Base-by-base conservation (phyloP, 2,888 invertebrate species). In the Linnaemya tessellans region DNA sequence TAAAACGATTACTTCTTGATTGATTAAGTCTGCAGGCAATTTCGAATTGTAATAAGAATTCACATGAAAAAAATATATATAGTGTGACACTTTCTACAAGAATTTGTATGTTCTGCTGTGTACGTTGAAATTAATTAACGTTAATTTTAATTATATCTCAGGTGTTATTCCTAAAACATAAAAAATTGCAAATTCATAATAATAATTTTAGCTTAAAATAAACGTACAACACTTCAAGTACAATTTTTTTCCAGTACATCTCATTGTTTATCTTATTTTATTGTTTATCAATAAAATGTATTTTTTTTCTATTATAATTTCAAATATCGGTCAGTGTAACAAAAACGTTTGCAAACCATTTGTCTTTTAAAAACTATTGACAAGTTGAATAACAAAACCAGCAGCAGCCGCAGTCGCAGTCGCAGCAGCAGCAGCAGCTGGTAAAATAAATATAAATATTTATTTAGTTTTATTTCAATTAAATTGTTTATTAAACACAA, bases 291-390 rank as follows among this genome's bases (percentile, higher is more conserved):
- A 25, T 68, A 38, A 46, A 49, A 25, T 65, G 9, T 56, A 3
- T 46, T 54, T 43, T 68, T 54, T 35, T 58, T 74, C 22, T 46
- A 64, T 60, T 74, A 30, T 11, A 60, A 41, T 80, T 49, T 46
- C 11, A 71, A 80, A 84, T 84, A 74, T 84, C 62, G 80, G 78
- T 58, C 80, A 81, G 80, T 84, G 80, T 80, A 84, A 84, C 80
- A 73, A 73, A 84, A 73, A 78, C 49, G 67, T 78, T 78, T 68
- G 35, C 54, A 71, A 80, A 68, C 43, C 38, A 56, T 71, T 77
- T 84, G 71, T 67, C 64, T 70, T 70, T 11, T 38, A 51, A 22
- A 78, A 65, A 51, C n/a, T 84, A 77, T 80, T 84, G 84, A 84
- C 73, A 81, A 62, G 62, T 80, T 77, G 58, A 77, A 60, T 30